phyloP scores from a whole-genome alignment of 2,888 invertebrate genomes.

The Gastracanthus pulcherrimus region DNA sequence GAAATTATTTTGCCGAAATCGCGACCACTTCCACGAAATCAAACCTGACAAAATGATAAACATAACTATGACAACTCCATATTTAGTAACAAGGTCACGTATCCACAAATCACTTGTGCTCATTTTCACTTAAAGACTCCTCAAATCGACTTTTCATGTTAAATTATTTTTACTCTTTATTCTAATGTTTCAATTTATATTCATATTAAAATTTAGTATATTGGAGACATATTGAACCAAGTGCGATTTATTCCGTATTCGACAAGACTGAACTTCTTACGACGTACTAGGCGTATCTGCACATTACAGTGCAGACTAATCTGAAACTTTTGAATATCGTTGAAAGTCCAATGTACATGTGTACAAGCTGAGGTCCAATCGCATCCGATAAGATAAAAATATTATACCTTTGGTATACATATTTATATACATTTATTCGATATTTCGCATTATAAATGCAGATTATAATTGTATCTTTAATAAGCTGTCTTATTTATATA shows the following conservation, averaged over 20 bases:
- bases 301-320: constrained; percentile 19
- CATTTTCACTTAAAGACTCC: too few relatives aligned
- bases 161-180: background rate
- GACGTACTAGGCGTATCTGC: background rate
- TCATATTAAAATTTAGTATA: too few relatives aligned
- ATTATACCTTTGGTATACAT: constrained; percentile 14
- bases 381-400: constrained; percentile 59
- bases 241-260: background rate
- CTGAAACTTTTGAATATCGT: background rate
- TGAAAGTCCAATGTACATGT: constrained; percentile 13
- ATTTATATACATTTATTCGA: background rate
- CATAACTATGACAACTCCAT: constrained; percentile 62
- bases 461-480: too few relatives aligned
- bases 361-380: constrained; percentile 42
- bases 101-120: constrained; percentile 69
- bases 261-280: background rate
- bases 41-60: constrained; percentile 58
- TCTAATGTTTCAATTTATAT: too few relatives aligned
- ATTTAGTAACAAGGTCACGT: constrained; percentile 67
- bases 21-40: constrained; percentile 63
- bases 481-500: too few relatives aligned
- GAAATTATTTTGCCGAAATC: constrained; percentile 64
- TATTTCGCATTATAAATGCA: background rate
- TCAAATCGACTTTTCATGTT: background rate
- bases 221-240: too few relatives aligned